These are phyloP conservation scores for Agelas oroides DNA, from an alignment of 37 sponge, comb jelly and placozoan genomes.

Conservation along the genomic window DNA sequence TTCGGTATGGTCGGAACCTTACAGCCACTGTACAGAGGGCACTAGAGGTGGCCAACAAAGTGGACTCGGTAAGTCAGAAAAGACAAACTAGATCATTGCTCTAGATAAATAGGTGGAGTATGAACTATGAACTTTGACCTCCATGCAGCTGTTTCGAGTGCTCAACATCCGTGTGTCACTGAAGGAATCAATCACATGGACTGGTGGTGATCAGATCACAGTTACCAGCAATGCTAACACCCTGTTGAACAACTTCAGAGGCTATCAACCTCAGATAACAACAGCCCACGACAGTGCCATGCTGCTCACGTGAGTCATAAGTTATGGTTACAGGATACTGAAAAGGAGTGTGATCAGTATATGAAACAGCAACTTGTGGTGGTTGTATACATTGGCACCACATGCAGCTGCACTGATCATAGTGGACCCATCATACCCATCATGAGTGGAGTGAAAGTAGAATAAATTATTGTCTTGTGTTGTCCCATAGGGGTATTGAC, in stretches of 20 bases:
- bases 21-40: slow-evolving; percentile 16
- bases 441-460: no score
- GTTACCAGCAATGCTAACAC: not conserved
- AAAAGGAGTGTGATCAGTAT: no score
- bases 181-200: slow-evolving; percentile 42
- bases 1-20: slow-evolving; percentile 6
- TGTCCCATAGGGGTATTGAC: slow-evolving; percentile 27
- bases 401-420: no score
- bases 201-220: slow-evolving; percentile 16
- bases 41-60: slow-evolving; percentile 22
- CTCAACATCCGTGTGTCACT: slow-evolving; percentile 45
- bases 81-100: no score
- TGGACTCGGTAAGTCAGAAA: slow-evolving; percentile 43
- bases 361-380: no score
- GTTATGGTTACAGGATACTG: no score
- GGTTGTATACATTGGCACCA: no score
- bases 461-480: no score
- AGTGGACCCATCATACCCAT: no score
- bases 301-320: slow-evolving; percentile 64
- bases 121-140: no score
- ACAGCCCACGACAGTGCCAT: slow-evolving; percentile 25
- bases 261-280: slow-evolving; percentile 4
- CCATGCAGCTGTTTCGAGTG: slow-evolving; percentile 5
- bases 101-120: no score
- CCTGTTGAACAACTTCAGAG: slow-evolving; percentile 35